Base-by-base conservation (phyloP, 2,888 invertebrate genomes). In the Acrocyrtus sp. region DNA sequence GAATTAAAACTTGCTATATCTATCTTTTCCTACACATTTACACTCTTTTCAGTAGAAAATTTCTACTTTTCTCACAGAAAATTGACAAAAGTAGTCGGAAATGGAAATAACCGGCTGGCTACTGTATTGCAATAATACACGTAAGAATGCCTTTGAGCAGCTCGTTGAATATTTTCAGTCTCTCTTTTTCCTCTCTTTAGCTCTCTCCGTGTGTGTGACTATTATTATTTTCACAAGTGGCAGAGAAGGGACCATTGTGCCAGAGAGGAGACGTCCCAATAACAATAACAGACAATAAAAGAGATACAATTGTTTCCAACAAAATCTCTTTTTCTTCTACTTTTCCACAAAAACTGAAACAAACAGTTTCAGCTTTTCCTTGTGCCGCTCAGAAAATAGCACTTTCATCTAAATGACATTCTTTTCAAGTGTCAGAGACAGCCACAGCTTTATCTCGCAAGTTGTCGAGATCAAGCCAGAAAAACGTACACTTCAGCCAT, bases 71-170 rank as follows among this genome's bases (percentile, higher is more conserved):
- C 69, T 69, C 51, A 58, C 60, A 60, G 60, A 68, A 60, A 68
- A 60, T 58, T 39, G 43, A 53, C 60, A 60, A 68, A 68, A 68
- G 67, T 68, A 58, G 58, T 51, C 67, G 67, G 67, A 68, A 68
- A 68, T 68, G 58, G 58, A 68, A 68, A 60, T 68, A 66, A 57
- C 57, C 56, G 41, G n/a, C n/a, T n/a, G n/a, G n/a, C n/a, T n/a
- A n/a, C n/a, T n/a, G n/a, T n/a, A n/a, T n/a, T n/a, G n/a, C n/a
- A n/a, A n/a, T n/a, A n/a, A n/a, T n/a, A n/a, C n/a, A n/a, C n/a
- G n/a, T 41, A 41, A n/a, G 41, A 41, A 41, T 15, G 3, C 41
- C 17, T 41, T 41, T n/a, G 17, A n/a, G 41, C 17, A n/a, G n/a
- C n/a, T n/a, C n/a, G n/a, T n/a, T n/a, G n/a, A n/a, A n/a, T n/a